Evolutionary conservation across 2,888 invertebrate species (phyloP).

Genomic region (Eurois occulta): DNA sequence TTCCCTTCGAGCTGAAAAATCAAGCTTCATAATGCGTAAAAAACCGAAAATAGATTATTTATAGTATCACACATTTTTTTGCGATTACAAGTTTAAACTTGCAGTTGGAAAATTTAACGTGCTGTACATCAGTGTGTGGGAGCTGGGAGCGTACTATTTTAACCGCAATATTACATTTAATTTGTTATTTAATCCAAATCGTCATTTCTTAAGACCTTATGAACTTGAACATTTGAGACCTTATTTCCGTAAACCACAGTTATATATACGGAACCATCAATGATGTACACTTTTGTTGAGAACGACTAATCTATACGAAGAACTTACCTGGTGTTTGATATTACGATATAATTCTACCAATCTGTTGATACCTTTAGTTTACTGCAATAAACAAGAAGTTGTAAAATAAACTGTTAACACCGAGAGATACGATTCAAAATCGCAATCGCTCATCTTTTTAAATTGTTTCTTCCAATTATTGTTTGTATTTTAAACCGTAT

Average conservation of each 20-base stretch:
- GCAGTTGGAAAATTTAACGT: not conserved
- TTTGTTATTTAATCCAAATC: not conserved
- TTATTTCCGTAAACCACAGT: no score
- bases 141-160: not conserved
- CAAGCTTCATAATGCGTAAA: not conserved
- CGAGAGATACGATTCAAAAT: not conserved
- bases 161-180: not conserved
- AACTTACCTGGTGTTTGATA: no score
- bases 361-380: slow-evolving; percentile 5
- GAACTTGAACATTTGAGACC: no score
- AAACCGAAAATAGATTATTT: not conserved
- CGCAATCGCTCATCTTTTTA: not conserved
- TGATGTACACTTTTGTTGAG: no score
- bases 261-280: no score
- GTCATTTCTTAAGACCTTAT: no score
- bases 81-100: not conserved
- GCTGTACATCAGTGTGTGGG: no score
- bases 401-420: not conserved
- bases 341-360: not conserved
- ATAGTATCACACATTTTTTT: not conserved
- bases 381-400: not conserved
- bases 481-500: not conserved
- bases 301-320: no score
- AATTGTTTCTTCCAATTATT: not conserved
- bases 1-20: no score